These are phyloP conservation scores for Stictonetta naevosa DNA, from an alignment of 2,113 vertebrate genomes.

Conservation along the genomic window DNA sequence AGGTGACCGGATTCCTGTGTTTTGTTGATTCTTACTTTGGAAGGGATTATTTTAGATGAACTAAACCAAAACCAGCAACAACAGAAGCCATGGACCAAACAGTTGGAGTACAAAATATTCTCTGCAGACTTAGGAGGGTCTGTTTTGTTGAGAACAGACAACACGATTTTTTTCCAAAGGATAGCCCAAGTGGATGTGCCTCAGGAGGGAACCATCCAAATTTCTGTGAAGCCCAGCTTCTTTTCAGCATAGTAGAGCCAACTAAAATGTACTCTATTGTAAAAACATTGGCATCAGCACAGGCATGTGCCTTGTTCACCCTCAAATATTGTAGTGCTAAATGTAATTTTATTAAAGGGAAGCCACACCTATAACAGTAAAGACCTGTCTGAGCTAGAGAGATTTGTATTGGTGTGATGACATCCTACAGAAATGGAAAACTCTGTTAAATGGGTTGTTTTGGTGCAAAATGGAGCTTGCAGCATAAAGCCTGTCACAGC, in stretches of 20 bases:
- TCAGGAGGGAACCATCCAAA: constrained; percentile 26
- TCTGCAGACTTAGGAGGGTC: neutral
- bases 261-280: constrained; percentile 4
- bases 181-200: constrained; percentile 7
- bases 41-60: constrained; percentile 30
- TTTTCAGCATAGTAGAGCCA: constrained; percentile 7
- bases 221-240: neutral
- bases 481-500: neutral
- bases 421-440: neutral
- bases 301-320: neutral
- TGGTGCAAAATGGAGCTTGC: neutral
- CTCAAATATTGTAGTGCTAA: neutral
- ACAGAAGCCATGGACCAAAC: constrained; percentile 36
- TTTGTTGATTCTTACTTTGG: constrained; percentile 35
- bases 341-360: neutral
- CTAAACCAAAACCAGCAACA: neutral
- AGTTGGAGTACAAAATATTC: constrained; percentile 28
- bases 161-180: neutral
- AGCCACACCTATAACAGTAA: neutral
- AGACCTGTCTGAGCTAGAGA: neutral
- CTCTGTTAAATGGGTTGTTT: neutral
- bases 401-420: neutral
- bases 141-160: constrained; percentile 30
- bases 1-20: constrained; percentile 68
- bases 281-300: neutral